Conservation (phyloP, 1,140 invertebrate species). For the Lordiphosa mommai region DNA sequence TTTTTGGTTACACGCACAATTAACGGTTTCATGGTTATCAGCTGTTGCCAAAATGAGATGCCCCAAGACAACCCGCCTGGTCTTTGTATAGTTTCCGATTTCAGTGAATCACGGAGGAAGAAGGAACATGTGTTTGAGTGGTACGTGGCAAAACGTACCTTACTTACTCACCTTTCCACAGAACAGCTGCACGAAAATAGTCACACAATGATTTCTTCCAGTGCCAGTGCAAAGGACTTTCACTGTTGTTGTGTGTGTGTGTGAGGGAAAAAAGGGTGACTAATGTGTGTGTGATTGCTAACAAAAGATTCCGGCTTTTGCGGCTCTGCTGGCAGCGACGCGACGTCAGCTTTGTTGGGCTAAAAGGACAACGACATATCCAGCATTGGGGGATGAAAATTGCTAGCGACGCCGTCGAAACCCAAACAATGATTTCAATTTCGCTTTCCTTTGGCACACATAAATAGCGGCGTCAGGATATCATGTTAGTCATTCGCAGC, state of each 20-base stretch:
- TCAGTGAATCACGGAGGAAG: constrained; percentile 37
- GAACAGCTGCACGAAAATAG: constrained; percentile 47
- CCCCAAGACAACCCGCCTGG: neutral
- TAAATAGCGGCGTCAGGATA: constrained; percentile 71
- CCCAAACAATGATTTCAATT: constrained; percentile 75
- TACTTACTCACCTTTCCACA: constrained; percentile 9
- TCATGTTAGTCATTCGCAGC: constrained; percentile 77
- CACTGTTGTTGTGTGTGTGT: constrained; percentile 44
- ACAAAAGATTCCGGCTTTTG: constrained; percentile 79
- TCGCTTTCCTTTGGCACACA: constrained; percentile 78
- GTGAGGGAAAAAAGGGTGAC: constrained; percentile 75
- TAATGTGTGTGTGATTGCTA: constrained; percentile 79
- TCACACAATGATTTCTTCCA: constrained; percentile 57
- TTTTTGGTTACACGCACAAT: constrained; percentile 55
- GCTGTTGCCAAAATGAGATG: constrained; percentile 42
- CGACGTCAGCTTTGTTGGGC: constrained; percentile 25
- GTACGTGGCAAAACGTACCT: constrained; percentile 34
- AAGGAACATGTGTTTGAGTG: constrained; percentile 31
- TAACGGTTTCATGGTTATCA: constrained; percentile 63
- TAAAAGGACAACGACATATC: constrained; percentile 71
- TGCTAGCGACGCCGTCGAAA: constrained; percentile 46
- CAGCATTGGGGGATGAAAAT: constrained; percentile 58
- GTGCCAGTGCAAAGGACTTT: constrained; percentile 76
- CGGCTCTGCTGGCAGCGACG: constrained; percentile 33
- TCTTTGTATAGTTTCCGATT: constrained; percentile 30